These are phyloP conservation scores for Tetragonula carbonaria DNA, from an alignment of 2,888 invertebrate species.

Conservation along the genomic window DNA sequence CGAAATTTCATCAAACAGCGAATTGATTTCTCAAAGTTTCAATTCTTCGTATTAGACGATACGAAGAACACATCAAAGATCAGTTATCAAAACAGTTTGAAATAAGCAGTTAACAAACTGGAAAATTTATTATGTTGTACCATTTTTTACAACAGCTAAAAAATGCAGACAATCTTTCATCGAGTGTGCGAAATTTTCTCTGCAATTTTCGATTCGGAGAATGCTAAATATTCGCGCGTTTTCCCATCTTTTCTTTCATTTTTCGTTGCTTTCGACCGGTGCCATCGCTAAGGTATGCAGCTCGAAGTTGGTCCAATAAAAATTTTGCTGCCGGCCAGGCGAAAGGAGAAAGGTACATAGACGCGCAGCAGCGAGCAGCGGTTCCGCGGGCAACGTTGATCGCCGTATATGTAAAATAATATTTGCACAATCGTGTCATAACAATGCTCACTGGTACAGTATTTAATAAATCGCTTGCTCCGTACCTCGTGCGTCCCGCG, in stretches of 20 bases:
- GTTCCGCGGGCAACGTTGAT: slow-evolving; percentile 54
- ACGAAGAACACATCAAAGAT: no score
- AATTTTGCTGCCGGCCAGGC: neutral
- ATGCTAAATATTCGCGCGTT: neutral
- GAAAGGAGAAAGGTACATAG: no score
- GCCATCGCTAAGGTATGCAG: neutral
- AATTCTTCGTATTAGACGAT: no score
- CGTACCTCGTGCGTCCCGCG: slow-evolving; percentile 12
- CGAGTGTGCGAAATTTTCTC: no score
- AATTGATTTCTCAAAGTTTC: no score
- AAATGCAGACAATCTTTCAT: no score
- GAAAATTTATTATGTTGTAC: no score
- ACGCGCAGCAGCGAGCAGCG: neutral
- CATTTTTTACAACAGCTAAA: no score
- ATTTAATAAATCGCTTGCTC: slow-evolving; percentile 67
- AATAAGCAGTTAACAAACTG: no score
- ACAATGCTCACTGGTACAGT: slow-evolving; percentile 59
- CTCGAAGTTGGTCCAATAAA: slow-evolving; percentile 13
- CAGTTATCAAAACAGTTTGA: no score
- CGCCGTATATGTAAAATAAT: slow-evolving; percentile 68
- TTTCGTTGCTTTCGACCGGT: neutral
- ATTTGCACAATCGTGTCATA: slow-evolving; percentile 66
- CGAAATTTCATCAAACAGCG: no score
- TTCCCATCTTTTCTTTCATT: neutral
- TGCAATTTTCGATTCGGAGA: neutral